Base-by-base conservation (phyloP, 2,888 invertebrate species). In the Chironomus riparius region DNA sequence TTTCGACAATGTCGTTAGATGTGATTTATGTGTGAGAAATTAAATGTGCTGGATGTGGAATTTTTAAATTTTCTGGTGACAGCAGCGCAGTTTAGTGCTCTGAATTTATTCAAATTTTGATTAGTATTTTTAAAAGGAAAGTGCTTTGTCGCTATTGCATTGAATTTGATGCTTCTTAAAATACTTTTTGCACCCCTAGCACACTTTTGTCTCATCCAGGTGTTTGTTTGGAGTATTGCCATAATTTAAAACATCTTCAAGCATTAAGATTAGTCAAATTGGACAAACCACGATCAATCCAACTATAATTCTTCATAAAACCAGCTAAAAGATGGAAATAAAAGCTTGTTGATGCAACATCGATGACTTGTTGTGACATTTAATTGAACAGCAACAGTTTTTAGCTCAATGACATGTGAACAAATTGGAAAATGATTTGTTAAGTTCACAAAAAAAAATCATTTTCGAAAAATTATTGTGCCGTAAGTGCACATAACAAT, bases 21-120 rank as follows among this genome's bases (percentile, higher is more conserved):
- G 74, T 74, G 68, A 74, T 74, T 74, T 74, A 74, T 74, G 74
- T 61, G 74, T 74, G 74, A 68, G 48, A 74, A 74, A 68, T 68
- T 47, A 10, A 28, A 38, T 68, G 28, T 10, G 38, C n/a, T 13
- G 21, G n/a, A 15, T 56, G n/a, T 56, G n/a, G 12, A 56, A 15
- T 15, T 56, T 15, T 56, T 1, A 15, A 56, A 56, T 56, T 15
- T 15, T 1, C 13, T n/a, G 18, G 56, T 56, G 18, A 56, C 18
- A 15, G 18, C 1, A 56, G 56, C 7, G 7, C n/a, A 56, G 18
- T 6, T 12, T 56, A 6, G 15, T 15, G 6, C 15, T 56, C 4
- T 15, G n/a, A 6, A n/a, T n/a, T n/a, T n/a, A n/a, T n/a, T n/a
- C n/a, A n/a, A n/a, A n/a, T n/a, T n/a, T n/a, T n/a, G n/a, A n/a